phyloP scores from a whole-genome alignment of 2,113 vertebrate species.

The Prunella himalayana region DNA sequence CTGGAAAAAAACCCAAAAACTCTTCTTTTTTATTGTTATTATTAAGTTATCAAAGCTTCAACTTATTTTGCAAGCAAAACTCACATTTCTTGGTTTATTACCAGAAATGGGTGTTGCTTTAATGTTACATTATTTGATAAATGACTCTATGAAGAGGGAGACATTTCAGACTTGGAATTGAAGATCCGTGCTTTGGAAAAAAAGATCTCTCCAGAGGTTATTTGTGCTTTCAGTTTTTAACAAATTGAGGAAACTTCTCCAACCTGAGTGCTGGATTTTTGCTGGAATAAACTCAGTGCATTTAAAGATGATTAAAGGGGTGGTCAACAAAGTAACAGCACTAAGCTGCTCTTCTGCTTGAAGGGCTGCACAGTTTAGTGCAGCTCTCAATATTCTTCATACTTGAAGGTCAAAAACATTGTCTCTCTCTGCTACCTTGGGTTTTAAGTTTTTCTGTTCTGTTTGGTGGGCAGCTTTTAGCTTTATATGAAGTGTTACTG shows the following conservation, averaged over 20 bases:
- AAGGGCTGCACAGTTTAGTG: background rate
- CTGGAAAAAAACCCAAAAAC: background rate
- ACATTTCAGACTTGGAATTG: background rate
- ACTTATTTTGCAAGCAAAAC: background rate
- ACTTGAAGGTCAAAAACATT: background rate
- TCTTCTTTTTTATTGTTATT: background rate
- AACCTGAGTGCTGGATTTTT: background rate
- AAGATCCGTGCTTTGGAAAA: background rate
- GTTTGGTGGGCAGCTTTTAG: background rate
- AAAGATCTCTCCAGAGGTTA: background rate
- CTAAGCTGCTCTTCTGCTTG: background rate
- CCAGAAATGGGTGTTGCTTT: background rate
- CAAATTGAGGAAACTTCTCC: background rate
- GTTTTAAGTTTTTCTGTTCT: background rate
- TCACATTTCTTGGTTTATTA: background rate
- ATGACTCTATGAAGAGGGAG: background rate
- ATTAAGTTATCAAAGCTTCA: background rate
- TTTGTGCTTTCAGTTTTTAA: background rate
- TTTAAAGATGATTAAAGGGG: background rate
- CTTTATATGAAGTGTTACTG: background rate
- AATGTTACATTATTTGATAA: background rate
- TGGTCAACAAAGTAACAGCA: background rate
- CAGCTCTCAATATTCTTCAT: rapidly evolving
- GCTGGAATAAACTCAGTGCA: background rate
- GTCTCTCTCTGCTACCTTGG: background rate